Evolutionary conservation across 2,888 invertebrate species (phyloP), one percentile per base, ranked within the genome.

Genomic region (Microctonus hyperodae): DNA sequence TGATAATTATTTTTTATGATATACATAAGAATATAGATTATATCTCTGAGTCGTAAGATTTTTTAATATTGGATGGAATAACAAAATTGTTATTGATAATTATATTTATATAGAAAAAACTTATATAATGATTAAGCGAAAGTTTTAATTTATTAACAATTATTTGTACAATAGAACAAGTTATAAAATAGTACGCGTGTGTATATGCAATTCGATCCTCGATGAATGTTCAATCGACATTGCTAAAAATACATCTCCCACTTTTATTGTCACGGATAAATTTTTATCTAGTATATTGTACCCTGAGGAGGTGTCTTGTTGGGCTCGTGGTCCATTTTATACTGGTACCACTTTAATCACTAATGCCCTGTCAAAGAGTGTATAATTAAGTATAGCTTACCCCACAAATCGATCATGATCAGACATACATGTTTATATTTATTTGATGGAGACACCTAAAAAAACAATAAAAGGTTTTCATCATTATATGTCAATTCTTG

Each of bases 211-310:
- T 67, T 57, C 50, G 66, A 67, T 67, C 66, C 62, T 61, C 37
- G 22, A 56, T 44, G 61, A 62, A 61, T 62, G 20, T 62, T 53
- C 50, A 48, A 67, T 62, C 50, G 66, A 50, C 33, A 35, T 48
- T 16, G 48, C 73, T 73, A 73, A 70, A 73, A 73, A 73, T 73
- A 73, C 69, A 65, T 65, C 61, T 55, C 59, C 35, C 68, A 68
- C 71, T 65, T 70, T 70, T 65, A 70, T 67, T 33, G 57, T 64
- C 25, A 64, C 50, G 40, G 16, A 7, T 44, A 16, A 44, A 35
- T 53, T 62, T 20, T 50, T 53, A 62, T 65, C 68, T 70, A 68
- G 70, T 70, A 67, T 64, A 64, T 66, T 65, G 61, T 69, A 69
- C 62, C 64, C 70, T 65, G 60, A n/a, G 56, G 62, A 62, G 28